Evolutionary conservation across 2,888 invertebrate genomes (phyloP).

Genomic region (Plemyria rubiginata): DNA sequence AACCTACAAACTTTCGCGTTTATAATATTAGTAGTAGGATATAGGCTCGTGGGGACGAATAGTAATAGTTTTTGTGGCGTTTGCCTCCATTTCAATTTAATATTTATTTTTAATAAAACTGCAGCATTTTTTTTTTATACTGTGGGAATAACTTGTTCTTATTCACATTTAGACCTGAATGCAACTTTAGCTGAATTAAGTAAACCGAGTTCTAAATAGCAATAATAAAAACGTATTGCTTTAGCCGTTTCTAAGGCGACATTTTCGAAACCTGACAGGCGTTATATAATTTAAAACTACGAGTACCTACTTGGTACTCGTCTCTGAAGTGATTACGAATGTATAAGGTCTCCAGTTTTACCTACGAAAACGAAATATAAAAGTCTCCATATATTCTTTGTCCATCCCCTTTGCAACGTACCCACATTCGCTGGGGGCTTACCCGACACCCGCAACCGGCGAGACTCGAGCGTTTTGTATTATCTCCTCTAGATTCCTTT

Average conservation of each 20-base stretch:
- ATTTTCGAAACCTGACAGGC: too few relatives aligned
- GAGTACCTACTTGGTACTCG: too few relatives aligned
- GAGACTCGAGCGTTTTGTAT: slow-evolving; percentile 59
- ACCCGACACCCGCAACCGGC: slow-evolving; percentile 48
- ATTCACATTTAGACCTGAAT: too few relatives aligned
- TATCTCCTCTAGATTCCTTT: slow-evolving; percentile 63
- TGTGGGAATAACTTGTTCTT: too few relatives aligned
- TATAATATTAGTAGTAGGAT: too few relatives aligned
- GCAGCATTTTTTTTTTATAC: too few relatives aligned
- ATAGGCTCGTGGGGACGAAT: too few relatives aligned
- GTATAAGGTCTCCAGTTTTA: neutral
- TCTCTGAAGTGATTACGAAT: neutral
- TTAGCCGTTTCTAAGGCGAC: neutral
- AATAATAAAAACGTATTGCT: neutral
- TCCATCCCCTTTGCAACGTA: slow-evolving; percentile 46
- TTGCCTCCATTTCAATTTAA: too few relatives aligned
- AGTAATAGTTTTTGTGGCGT: too few relatives aligned
- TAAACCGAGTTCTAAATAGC: neutral
- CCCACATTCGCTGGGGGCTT: slow-evolving; percentile 52
- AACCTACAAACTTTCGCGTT: too few relatives aligned
- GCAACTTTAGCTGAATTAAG: neutral
- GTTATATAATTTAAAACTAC: too few relatives aligned
- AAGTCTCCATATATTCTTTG: slow-evolving; percentile 37
- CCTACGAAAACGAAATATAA: neutral
- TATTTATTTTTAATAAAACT: too few relatives aligned